These are phyloP conservation scores for Myrmophylax atrothorax DNA, from an alignment of 2,113 vertebrate genomes.

Conservation along the genomic window DNA sequence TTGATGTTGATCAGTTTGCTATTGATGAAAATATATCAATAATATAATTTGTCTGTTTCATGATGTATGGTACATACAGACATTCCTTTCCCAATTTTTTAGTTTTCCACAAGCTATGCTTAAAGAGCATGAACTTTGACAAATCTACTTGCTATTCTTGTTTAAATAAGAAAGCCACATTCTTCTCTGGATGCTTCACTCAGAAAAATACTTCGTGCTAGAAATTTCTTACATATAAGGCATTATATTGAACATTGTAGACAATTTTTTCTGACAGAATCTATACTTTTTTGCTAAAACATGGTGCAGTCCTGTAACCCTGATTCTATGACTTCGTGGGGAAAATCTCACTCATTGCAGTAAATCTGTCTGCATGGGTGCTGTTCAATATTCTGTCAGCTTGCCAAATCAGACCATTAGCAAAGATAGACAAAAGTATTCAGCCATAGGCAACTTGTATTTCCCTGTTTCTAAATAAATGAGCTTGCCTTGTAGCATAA, in stretches of 20 bases:
- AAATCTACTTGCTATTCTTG: neutral
- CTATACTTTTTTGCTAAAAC: neutral
- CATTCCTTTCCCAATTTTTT: neutral
- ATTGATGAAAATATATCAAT: neutral
- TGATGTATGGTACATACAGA: neutral
- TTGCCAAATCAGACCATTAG: neutral
- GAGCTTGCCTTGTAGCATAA: neutral
- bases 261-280: neutral
- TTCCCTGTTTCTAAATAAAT: neutral
- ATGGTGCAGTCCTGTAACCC: neutral
- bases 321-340: neutral
- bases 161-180: neutral
- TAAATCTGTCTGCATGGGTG: neutral
- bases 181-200: neutral
- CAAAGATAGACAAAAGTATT: neutral
- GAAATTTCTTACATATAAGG: neutral
- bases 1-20: neutral
- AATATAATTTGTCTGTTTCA: slow-evolving; percentile 37
- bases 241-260: neutral
- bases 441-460: neutral
- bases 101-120: slow-evolving; percentile 18
- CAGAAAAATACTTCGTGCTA: neutral
- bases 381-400: neutral
- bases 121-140: slow-evolving; percentile 5
- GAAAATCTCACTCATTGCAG: neutral